Evolutionary conservation across 2,888 invertebrate species (phyloP).

Genomic region (Trichogramma dendrolimi): DNA sequence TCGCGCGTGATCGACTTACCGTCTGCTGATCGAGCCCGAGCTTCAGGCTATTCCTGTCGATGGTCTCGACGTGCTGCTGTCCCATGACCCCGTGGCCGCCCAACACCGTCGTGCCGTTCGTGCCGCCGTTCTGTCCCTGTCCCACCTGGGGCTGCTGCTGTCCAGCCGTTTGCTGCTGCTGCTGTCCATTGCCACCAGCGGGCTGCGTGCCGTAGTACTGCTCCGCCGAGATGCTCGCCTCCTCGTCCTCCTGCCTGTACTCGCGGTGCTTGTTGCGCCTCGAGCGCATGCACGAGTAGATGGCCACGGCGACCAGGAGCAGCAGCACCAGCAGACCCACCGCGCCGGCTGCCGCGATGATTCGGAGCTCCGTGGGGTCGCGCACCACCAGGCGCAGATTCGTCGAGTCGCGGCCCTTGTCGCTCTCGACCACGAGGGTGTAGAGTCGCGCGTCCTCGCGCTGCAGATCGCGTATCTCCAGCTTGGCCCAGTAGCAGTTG

Average conservation of each 20-base stretch:
- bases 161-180: not conserved
- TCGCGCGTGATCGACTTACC: no score
- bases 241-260: constrained; percentile 42
- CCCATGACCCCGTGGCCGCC: constrained; percentile 2
- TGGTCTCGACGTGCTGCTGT: no score
- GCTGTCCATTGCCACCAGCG: not conserved
- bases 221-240: constrained; percentile 49
- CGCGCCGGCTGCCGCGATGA: constrained; percentile 45
- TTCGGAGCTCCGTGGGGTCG: constrained; percentile 46
- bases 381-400: constrained; percentile 44
- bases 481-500: constrained; percentile 78
- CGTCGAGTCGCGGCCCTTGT: constrained; percentile 69
- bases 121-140: constrained; percentile 15
- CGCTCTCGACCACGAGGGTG: constrained; percentile 81
- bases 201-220: constrained; percentile 39
- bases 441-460: constrained; percentile 82
- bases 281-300: constrained; percentile 37
- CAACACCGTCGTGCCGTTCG: constrained; percentile 12
- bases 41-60: no score
- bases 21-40: no score
- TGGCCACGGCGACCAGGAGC: constrained; percentile 40
- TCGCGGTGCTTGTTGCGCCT: constrained; percentile 36
- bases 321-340: constrained; percentile 43
- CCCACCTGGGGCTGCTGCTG: constrained; percentile 18
- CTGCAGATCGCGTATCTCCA: constrained; percentile 71